Evolutionary conservation across 2,888 invertebrate species (phyloP).

Genomic region (Eutolmus rufibarbis): DNA sequence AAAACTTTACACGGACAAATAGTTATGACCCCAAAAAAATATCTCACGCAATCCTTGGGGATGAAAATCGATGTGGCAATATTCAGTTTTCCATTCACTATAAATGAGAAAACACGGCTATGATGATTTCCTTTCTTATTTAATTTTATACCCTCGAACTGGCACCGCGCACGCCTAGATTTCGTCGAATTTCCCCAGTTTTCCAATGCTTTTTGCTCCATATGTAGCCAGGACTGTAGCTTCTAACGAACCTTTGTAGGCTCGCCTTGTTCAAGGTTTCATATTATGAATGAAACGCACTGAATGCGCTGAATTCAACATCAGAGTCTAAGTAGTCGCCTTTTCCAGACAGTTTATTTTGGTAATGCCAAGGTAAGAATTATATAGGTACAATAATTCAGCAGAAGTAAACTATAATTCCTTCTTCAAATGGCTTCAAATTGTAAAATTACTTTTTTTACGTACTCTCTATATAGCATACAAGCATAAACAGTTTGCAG

Average conservation of each 20-base stretch:
- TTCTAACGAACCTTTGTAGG: neutral
- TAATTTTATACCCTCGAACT: neutral
- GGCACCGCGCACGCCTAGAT: neutral
- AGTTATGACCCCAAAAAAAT: constrained; percentile 22
- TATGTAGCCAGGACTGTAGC: neutral
- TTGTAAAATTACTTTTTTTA: neutral
- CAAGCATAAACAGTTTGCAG: too few relatives aligned
- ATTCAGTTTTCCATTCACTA: constrained; percentile 37
- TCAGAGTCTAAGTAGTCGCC: neutral
- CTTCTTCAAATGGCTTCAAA: neutral
- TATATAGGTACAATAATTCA: neutral
- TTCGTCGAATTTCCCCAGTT: neutral
- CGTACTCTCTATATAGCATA: neutral
- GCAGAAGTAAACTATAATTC: neutral
- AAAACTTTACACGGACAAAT: neutral
- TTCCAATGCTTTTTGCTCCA: neutral
- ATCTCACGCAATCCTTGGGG: constrained; percentile 21
- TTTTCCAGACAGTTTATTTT: neutral
- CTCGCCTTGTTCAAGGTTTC: constrained; percentile 7
- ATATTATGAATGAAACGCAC: constrained; percentile 21
- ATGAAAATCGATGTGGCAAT: constrained; percentile 38
- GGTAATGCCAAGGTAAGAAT: neutral
- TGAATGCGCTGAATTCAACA: neutral
- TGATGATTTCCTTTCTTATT: constrained; percentile 13
- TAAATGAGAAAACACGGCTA: constrained; percentile 25